A percentile compares a stretch with the other conserved stretches of the same genome.
Evolutionary conservation across 2,113 vertebrate genomes (phyloP).

Genomic region (Thymallus thymallus): DNA sequence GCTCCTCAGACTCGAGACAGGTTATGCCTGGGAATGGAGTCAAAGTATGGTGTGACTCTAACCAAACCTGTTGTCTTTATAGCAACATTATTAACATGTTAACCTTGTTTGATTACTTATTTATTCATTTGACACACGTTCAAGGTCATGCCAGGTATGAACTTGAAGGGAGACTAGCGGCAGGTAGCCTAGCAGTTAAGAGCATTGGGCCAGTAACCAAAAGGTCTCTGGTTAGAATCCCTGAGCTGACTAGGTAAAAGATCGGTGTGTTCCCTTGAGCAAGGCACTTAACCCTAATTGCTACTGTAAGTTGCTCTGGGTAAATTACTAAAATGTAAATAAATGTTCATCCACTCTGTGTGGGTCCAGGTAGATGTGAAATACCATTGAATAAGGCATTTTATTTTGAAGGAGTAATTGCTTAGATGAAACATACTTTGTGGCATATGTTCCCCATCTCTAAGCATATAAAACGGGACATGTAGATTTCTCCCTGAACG

Average conservation of each 20-base stretch:
- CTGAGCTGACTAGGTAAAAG: no score
- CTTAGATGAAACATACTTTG: neutral
- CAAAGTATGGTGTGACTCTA: constrained; percentile 72
- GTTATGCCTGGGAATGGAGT: constrained; percentile 56
- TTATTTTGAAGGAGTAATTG: neutral
- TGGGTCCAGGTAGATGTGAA: constrained; percentile 8
- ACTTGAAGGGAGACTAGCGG: no score
- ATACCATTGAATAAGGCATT: neutral
- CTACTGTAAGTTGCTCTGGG: no score
- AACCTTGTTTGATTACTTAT: constrained; percentile 22
- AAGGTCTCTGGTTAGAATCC: no score
- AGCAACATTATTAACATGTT: constrained; percentile 11
- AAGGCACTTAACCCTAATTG: no score
- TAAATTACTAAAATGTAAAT: no score
- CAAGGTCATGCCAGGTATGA: neutral
- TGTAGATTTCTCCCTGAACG: neutral
- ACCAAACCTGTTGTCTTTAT: constrained; percentile 19
- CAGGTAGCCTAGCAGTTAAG: no score
- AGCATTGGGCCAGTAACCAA: no score
- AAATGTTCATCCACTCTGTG: neutral
- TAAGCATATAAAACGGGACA: neutral
- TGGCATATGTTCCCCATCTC: neutral
- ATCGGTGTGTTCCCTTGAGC: no score
- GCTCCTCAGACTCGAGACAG: constrained; percentile 69
- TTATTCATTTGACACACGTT: neutral